Conservation (phyloP, 2,113 vertebrate species). For the Caloenas nicobarica region DNA sequence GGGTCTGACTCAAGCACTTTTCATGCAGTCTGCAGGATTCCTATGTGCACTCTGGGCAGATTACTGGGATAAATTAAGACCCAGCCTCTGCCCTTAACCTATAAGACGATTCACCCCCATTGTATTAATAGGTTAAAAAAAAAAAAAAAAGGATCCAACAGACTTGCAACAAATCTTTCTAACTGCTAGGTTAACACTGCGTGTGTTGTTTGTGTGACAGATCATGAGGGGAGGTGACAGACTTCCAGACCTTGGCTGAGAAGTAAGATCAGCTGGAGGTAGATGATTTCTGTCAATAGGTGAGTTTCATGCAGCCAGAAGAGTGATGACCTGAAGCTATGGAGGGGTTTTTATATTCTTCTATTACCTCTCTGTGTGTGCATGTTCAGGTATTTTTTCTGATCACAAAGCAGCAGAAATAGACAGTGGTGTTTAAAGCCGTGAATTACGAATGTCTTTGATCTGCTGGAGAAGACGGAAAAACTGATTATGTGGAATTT, state of each 20-base stretch:
- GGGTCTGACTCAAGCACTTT: conserved; percentile 44
- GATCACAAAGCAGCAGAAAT: not conserved
- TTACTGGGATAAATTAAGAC: conserved; percentile 34
- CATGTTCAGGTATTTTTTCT: not conserved
- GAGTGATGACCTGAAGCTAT: conserved; percentile 6
- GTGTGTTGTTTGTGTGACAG: conserved; percentile 15
- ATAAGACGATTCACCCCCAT: not conserved
- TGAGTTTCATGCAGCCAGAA: not conserved
- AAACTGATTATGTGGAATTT: not conserved
- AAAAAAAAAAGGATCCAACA: not conserved
- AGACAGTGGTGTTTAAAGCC: not conserved
- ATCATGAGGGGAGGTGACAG: conserved; percentile 39
- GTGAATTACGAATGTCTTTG: not conserved
- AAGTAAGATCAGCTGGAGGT: conserved; percentile 26
- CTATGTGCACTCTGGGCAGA: not conserved
- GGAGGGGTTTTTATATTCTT: not conserved
- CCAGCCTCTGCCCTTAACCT: not conserved
- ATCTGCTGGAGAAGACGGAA: not conserved
- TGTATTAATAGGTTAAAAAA: not conserved
- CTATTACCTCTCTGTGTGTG: not conserved
- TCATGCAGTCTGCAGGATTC: not conserved
- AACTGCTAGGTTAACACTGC: conserved; percentile 16
- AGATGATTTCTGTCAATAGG: conserved; percentile 53
- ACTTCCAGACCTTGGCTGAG: conserved; percentile 27
- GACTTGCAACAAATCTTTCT: conserved; percentile 32